A percentile compares a stretch with the other conserved stretches of the same genome.
These are phyloP conservation scores for Caenorhabditis sulstoni DNA, from an alignment of 2,888 invertebrate genomes.

Conservation along the genomic window DNA sequence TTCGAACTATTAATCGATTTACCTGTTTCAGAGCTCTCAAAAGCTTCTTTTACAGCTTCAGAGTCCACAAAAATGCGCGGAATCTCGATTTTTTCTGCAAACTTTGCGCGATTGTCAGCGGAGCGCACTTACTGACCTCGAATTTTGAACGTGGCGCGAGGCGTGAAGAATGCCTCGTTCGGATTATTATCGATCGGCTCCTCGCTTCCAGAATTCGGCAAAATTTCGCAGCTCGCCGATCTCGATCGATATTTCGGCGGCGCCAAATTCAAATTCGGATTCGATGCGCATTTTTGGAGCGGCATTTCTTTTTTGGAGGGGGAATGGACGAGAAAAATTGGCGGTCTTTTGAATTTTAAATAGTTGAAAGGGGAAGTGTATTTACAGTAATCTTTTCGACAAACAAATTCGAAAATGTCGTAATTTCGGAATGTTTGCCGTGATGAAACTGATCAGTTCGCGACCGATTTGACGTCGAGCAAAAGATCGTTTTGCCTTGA, in stretches of 20 bases:
- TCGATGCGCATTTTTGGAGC: constrained; percentile 19
- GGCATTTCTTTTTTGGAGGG: constrained; percentile 14
- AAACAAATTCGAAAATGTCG: neutral
- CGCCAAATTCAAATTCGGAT: constrained; percentile 1
- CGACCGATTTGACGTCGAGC: neutral
- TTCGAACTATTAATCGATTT: too few relatives aligned
- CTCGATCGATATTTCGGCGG: constrained; percentile 3
- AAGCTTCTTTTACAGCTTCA: neutral
- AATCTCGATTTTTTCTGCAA: constrained; percentile 1
- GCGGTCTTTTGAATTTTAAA: neutral
- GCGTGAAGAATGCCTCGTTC: constrained; percentile 31
- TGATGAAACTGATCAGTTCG: constrained; percentile 33
- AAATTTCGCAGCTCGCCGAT: constrained; percentile 10
- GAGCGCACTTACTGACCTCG: constrained; percentile 15
- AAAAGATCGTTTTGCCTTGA: constrained; percentile 14
- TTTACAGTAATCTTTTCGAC: constrained; percentile 4
- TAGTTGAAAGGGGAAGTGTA: too few relatives aligned
- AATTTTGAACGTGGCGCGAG: constrained; percentile 37
- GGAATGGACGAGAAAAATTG: neutral
- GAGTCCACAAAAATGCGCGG: constrained; percentile 6
- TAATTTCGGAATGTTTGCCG: neutral
- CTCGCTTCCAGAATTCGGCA: constrained; percentile 8
- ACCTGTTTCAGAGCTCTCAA: too few relatives aligned
- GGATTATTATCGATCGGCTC: constrained; percentile 2
- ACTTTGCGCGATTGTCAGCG: too few relatives aligned